Base-by-base conservation (phyloP, 2,888 invertebrate species). In the Tinea pellionella region DNA sequence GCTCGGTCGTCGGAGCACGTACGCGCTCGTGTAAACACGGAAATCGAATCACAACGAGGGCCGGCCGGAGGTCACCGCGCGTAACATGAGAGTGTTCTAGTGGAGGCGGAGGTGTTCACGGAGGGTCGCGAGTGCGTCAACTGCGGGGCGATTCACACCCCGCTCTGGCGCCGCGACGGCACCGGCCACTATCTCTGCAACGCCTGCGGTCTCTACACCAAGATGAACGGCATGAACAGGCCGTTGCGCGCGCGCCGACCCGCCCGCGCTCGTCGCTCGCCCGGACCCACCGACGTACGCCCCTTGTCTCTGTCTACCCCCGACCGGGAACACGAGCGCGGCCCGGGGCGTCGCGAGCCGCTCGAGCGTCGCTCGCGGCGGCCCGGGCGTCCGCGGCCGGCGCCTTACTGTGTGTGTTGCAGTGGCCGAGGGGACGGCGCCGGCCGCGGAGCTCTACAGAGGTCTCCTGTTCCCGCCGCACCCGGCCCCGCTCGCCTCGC, bases 181-280 rank as follows among this genome's bases (percentile, higher is more conserved):
- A 97, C 97, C 72, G 99, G 99, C 66, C 98, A 99, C 89, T 99
- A 98, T 89, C 92, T 99, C 72, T 99, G 99, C 92, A 99, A 99
- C 90, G 99, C 99, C 66, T 99, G 99, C 89, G 99, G 99, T 72
- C 94, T 99, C 74, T 99, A 99, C 91, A 96, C 96, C 89, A 98
- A 98, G 90, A 98, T 98, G 96, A 99, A 99, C 89, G 98, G 98
- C 78, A 95, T 96, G 92, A 97, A 97, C 89, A 91, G 98, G 71
- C 98, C 98, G 67, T 91, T 99, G 72, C 98, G 98, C 89, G 98
- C 98, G 67, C 97, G 97, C 79, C 96, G 98, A 84, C 89, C 96
- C 91, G 93, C 97, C 92, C 98, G 98, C 90, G 94, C 96, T 90
- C 77, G 80, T 80, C 85, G 87, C 69, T 76, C 80, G 73, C 72